Conservation (phyloP, 2,797 vertebrate species). For the Sebastes itinus region DNA sequence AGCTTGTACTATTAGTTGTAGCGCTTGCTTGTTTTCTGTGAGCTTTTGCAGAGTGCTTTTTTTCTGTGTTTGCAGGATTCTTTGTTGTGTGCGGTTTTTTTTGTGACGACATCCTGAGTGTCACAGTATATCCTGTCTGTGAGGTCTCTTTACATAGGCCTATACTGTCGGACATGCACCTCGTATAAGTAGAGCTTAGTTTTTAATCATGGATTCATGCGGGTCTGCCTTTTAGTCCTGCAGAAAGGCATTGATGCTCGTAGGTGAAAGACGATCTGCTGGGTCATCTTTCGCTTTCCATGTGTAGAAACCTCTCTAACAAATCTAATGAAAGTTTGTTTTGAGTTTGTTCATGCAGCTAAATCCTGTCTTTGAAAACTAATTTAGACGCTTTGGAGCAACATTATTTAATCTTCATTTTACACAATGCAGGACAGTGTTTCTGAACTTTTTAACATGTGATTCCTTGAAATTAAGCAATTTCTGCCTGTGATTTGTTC, state of each 20-base stretch:
- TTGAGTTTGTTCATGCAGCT: neutral
- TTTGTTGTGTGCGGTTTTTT: constrained; percentile 3
- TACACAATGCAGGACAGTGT: neutral
- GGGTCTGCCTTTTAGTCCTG: constrained; percentile 4
- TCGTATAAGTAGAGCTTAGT: constrained; percentile 35
- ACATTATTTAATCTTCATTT: constrained; percentile 3
- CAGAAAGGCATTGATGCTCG: neutral
- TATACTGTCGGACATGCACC: constrained; percentile 6
- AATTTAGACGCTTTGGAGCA: constrained; percentile 7
- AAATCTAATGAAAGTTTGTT: neutral
- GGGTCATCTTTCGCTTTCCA: constrained; percentile 57
- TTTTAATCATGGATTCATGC: constrained; percentile 49
- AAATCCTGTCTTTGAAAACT: constrained; percentile 25
- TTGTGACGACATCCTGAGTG: constrained; percentile 5
- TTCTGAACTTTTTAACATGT: neutral
- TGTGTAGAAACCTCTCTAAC: neutral
- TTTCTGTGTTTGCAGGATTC: neutral
- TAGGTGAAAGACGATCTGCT: constrained; percentile 60
- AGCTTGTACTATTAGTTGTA: constrained; percentile 23
- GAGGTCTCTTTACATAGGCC: constrained; percentile 15
- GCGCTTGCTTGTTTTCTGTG: constrained; percentile 8
- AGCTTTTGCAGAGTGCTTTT: constrained; percentile 20
- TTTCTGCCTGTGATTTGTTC: neutral
- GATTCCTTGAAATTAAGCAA: neutral
- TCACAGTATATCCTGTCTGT: constrained; percentile 2